These are phyloP conservation scores for Platyscapa corneri DNA, from an alignment of 1,140 invertebrate species.

Conservation along the genomic window DNA sequence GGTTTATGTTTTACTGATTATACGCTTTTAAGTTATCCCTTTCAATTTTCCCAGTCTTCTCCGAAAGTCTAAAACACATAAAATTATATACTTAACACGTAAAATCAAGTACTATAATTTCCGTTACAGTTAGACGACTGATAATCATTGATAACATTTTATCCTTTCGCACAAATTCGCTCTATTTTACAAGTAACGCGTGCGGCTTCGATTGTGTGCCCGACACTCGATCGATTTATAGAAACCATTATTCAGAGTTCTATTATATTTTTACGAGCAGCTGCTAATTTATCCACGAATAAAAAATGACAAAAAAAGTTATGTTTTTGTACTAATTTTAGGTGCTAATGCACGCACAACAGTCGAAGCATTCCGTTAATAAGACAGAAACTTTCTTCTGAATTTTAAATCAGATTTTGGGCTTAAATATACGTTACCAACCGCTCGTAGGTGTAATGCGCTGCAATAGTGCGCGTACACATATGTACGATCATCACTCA, in stretches of 20 bases:
- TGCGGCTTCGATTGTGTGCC: too few relatives aligned
- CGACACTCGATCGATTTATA: too few relatives aligned
- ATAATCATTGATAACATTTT: constrained; percentile 24
- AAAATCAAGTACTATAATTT: constrained; percentile 18
- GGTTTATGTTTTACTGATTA: constrained; percentile 12
- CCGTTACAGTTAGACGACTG: constrained; percentile 1
- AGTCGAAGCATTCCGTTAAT: too few relatives aligned
- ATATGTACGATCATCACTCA: neutral
- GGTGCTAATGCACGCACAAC: too few relatives aligned
- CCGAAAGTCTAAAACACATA: neutral
- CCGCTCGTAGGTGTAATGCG: neutral
- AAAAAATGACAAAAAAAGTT: neutral
- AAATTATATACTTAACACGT: constrained; percentile 8
- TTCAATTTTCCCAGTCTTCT: constrained; percentile 12
- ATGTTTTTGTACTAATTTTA: too few relatives aligned
- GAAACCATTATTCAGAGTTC: too few relatives aligned
- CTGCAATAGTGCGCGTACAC: neutral
- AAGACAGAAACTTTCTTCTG: too few relatives aligned
- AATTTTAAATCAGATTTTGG: neutral
- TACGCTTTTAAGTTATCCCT: constrained; percentile 22
- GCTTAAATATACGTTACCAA: too few relatives aligned
- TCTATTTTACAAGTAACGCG: neutral
- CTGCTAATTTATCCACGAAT: too few relatives aligned
- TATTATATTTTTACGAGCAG: too few relatives aligned
- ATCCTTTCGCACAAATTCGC: neutral